Base-by-base conservation (phyloP, 1,140 invertebrate species). In the Heterodera carotae region DNA sequence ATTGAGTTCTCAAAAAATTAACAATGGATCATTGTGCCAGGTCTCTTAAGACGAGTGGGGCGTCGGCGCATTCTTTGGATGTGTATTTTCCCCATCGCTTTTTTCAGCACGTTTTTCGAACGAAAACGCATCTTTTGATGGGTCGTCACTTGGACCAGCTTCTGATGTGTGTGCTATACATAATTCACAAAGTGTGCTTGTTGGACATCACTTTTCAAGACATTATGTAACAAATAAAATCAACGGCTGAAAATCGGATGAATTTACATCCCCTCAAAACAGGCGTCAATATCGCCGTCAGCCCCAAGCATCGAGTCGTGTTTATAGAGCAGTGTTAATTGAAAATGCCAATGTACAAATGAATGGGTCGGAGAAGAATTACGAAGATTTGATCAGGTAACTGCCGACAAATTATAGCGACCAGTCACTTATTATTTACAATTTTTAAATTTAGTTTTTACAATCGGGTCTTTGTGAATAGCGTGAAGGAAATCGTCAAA, bases 111-210 rank as follows among this genome's bases (percentile, higher is more conserved):
- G 92, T 93, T 3, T 91, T 99, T 80, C 92, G 94, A 73, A 91
- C 94, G 76, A 91, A 95, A 82, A 93, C 92, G 0, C 91, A 92
- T 75, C 89, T 97, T 7, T 93, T 97, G 92, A 90, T 91, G 80
- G 94, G 97, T 89, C 90, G 96, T 15, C 96, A 99, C 89, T 90
- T 99, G 27, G 97, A 99, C 90, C 97, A 99, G 89, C 92, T 98
- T 76, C 90, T 99, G n/a, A 97, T 99, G 95, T 98, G 96, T 90
- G 92, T 94, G 79, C 92, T 98, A 77, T 99, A 98, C 89, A 94
- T 97, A 64, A 93, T 98, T 79, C 94, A 94, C 84, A 97, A 95
- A 90, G 92, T 86, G 0, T 76, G 69, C 31, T 76, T 43, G n/a
- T n/a, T 82, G 48, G 69, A 80, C 25, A 78, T 64, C 34, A 68